Evolutionary conservation across 2,113 vertebrate species (phyloP), one percentile per base, ranked within the genome.

Genomic region (Hippopotamus amphibius): DNA sequence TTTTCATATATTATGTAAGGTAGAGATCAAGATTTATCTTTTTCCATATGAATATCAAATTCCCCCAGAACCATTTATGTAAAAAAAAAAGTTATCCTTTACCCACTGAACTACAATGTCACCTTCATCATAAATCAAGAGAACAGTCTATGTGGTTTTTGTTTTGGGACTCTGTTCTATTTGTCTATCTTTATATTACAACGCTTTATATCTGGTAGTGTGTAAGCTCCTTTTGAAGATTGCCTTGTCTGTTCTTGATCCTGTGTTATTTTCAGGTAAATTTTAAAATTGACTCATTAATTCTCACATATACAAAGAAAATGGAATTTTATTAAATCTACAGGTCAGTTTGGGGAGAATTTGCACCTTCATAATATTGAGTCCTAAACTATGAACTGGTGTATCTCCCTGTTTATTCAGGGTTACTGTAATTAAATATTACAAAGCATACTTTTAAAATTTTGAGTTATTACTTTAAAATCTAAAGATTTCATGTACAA

Each of bases 381-480:
- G 6, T 85, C 19, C 33, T 86, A 69, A 86, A 53, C 28, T 26
- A 65, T 48, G 6, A 79, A 90, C 24, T 82, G 12, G 57, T 74
- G 50, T 48, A 66, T 26, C 17, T 61, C 10, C 71, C 11, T n/a
- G 41, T 74, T 65, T 88, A 53, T 41, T 77, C 85, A n/a, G 33
- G 41, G 11, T 48, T 48, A 13, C 0, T 69, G 83, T 68, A 66
- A 66, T 88, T 90, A 85, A 85, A 72, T 90, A 59, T 48, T 50
- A 4, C 7, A 81, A 13, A 53, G 46, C 7, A 37, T 43, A 57
- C 30, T 57, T 72, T 57, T 43, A 80, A 84, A 48, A 41, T 33
- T 82, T 96, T 69, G 33, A 91, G 43, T 61, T 4, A 53, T 68
- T 94, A 33, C 71, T 92, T 88, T 19, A 83, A 84, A 84, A 95